Evolutionary conservation across 2,797 vertebrate genomes (phyloP).

Genomic region (Amblyopsis hoosieri): DNA sequence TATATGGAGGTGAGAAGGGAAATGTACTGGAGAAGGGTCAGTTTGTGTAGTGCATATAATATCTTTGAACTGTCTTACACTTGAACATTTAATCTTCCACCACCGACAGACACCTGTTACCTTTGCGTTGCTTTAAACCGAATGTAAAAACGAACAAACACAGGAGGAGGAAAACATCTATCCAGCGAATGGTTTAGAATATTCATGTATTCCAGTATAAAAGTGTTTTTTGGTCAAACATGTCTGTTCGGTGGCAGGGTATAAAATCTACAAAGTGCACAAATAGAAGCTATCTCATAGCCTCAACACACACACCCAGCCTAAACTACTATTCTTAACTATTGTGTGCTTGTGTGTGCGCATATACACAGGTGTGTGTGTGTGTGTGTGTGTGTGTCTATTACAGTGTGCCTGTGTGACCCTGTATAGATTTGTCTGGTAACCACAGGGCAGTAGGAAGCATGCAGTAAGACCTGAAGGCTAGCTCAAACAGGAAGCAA

Average conservation of each 20-base stretch:
- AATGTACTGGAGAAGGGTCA: slow-evolving; percentile 42
- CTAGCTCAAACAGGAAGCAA: slow-evolving; percentile 75
- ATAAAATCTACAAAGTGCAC: slow-evolving; percentile 82
- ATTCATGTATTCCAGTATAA: slow-evolving; percentile 67
- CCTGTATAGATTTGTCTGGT: slow-evolving; percentile 68
- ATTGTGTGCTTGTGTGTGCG: slow-evolving; percentile 54
- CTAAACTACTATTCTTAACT: slow-evolving; percentile 66
- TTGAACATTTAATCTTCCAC: slow-evolving; percentile 48
- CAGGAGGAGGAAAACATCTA: slow-evolving; percentile 63
- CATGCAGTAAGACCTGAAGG: slow-evolving; percentile 79
- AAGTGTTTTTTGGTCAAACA: slow-evolving; percentile 76
- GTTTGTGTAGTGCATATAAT: slow-evolving; percentile 42
- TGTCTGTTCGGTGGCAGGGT: slow-evolving; percentile 73
- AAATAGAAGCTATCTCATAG: slow-evolving; percentile 69
- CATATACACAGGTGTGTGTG: slow-evolving; percentile 20
- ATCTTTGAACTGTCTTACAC: slow-evolving; percentile 45
- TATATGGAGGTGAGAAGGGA: slow-evolving; percentile 14
- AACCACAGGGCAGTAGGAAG: slow-evolving; percentile 76
- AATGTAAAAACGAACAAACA: slow-evolving; percentile 32
- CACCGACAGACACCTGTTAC: slow-evolving; percentile 15
- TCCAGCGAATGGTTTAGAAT: slow-evolving; percentile 63
- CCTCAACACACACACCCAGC: slow-evolving; percentile 69
- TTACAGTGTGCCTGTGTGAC: slow-evolving; percentile 45
- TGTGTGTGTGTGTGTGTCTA: slow-evolving; percentile 56
- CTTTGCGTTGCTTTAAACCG: slow-evolving; percentile 43